Conservation (phyloP, 2,113 vertebrate genomes). For the Syngnathoides biaculeatus region DNA sequence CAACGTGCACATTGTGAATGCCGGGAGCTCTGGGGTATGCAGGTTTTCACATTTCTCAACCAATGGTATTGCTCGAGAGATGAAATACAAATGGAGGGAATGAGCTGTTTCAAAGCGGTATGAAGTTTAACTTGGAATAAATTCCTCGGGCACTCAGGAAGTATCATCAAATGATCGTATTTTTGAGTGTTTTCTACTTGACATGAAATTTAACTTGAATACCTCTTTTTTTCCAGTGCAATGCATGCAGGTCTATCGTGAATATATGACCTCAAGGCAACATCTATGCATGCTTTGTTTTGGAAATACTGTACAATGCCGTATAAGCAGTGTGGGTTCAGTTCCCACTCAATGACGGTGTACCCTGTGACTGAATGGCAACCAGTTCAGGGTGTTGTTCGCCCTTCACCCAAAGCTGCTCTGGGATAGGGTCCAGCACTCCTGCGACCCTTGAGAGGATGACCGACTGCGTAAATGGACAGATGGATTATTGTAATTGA, state of each 20-base stretch:
- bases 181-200: slow-evolving; percentile 51
- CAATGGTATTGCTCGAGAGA: slow-evolving; percentile 38
- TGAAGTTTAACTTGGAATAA: slow-evolving; percentile 40
- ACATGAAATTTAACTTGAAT: slow-evolving; percentile 51
- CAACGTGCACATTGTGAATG: slow-evolving; percentile 49
- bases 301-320: background rate
- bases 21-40: slow-evolving; percentile 51
- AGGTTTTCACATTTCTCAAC: slow-evolving; percentile 52
- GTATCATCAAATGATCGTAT: slow-evolving; percentile 54
- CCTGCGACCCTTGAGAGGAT: no score
- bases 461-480: no score
- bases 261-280: slow-evolving; percentile 27
- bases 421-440: no score
- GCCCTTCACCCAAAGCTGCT: no score
- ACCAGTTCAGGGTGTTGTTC: no score
- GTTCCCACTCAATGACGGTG: no score
- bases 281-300: background rate
- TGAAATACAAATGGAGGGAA: slow-evolving; percentile 16
- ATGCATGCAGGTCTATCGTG: slow-evolving; percentile 35
- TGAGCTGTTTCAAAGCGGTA: slow-evolving; percentile 30
- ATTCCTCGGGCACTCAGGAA: slow-evolving; percentile 40
- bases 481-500: background rate
- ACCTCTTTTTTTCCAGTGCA: slow-evolving; percentile 32
- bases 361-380: no score
- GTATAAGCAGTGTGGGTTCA: no score